These are phyloP conservation scores for Ceyx margarethae DNA, from an alignment of 2,113 vertebrate genomes.

Conservation along the genomic window DNA sequence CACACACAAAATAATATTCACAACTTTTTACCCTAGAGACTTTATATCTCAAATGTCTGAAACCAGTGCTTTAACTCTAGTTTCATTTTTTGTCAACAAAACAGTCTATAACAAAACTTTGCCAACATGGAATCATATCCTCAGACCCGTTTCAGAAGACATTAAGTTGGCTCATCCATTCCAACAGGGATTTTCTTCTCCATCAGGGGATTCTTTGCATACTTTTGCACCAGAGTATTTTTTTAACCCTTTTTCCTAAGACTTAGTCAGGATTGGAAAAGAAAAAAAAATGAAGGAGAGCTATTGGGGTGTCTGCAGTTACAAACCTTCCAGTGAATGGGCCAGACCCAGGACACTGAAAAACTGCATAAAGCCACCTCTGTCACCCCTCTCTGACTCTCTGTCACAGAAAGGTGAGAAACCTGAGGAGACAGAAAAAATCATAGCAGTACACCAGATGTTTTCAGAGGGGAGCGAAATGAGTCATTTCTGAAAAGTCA, in stretches of 20 bases:
- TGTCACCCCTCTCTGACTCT: not conserved
- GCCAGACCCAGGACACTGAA: not conserved
- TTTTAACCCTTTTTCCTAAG: not conserved
- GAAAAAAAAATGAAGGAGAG: not conserved
- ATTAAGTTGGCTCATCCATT: not conserved
- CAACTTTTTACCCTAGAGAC: no score
- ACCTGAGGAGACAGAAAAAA: not conserved
- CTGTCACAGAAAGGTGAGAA: conserved; percentile 12
- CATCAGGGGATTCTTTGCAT: not conserved
- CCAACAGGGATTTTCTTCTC: not conserved
- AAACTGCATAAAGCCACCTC: not conserved
- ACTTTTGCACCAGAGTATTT: not conserved
- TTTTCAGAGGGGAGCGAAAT: not conserved
- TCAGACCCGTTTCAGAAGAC: not conserved
- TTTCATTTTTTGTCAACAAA: conserved; percentile 27
- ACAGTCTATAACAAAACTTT: not conserved
- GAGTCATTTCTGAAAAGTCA: conserved; percentile 27
- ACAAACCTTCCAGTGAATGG: not conserved
- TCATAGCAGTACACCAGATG: not conserved
- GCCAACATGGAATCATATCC: not conserved
- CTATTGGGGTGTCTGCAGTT: not conserved
- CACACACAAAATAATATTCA: no score
- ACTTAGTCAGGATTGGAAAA: not conserved
- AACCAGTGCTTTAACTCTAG: not conserved
- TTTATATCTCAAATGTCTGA: not conserved